Conservation (phyloP, 2,797 vertebrate species). For the Prionace glauca region DNA sequence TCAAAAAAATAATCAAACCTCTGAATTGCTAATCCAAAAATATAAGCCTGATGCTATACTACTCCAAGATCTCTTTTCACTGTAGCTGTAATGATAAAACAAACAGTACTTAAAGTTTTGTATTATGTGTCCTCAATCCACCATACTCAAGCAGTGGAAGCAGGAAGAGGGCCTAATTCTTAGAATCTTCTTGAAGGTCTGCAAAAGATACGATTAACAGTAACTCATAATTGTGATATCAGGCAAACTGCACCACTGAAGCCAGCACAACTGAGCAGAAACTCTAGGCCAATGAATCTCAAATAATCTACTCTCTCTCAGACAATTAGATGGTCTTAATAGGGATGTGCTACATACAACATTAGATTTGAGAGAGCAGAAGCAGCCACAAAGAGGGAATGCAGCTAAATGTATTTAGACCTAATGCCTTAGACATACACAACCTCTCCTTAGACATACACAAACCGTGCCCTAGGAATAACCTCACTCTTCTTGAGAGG, state of each 20-base stretch:
- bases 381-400: background rate
- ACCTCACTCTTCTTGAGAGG: background rate
- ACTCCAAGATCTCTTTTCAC: too few relatives aligned
- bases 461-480: background rate
- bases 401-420: background rate
- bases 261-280: background rate
- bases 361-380: background rate
- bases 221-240: background rate
- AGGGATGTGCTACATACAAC: background rate
- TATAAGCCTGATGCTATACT: too few relatives aligned
- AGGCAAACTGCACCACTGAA: too few relatives aligned
- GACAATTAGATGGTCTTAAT: background rate
- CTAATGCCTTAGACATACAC: background rate
- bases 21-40: too few relatives aligned
- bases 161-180: background rate
- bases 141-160: too few relatives aligned
- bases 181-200: background rate
- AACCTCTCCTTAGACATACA: background rate
- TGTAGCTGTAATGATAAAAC: too few relatives aligned
- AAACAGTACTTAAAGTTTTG: too few relatives aligned
- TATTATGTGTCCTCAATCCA: too few relatives aligned
- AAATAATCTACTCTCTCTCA: background rate
- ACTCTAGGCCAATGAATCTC: background rate
- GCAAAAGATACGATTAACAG: background rate
- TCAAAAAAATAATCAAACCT: too few relatives aligned